Conservation (phyloP, 2,113 vertebrate species). For the Mystacornis crossleyi region DNA sequence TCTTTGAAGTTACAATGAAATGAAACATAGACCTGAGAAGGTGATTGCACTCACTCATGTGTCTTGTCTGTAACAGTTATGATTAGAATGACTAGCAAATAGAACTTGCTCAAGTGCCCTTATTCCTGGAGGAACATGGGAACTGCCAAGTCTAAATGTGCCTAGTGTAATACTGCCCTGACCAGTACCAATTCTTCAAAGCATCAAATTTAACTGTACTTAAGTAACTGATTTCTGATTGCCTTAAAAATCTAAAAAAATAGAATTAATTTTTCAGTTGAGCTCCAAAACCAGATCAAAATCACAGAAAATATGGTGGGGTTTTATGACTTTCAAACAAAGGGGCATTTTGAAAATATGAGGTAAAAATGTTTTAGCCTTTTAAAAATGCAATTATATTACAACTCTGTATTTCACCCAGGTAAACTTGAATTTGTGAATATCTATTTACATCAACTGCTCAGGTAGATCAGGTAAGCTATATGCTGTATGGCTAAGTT, state of each 20-base stretch:
- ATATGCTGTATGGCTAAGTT: neutral
- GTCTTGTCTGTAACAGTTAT: neutral
- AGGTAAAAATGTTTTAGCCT: neutral
- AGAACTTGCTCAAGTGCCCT: neutral
- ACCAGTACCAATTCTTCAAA: neutral
- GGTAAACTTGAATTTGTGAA: neutral
- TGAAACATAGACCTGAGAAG: neutral
- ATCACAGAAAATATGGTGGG: neutral
- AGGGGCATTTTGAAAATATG: neutral
- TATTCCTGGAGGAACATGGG: neutral
- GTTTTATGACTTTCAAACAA: neutral
- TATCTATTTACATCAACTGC: neutral
- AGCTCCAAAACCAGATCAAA: neutral
- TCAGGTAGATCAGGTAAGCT: neutral
- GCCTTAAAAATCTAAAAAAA: neutral
- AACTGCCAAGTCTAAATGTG: neutral
- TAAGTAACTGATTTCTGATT: neutral
- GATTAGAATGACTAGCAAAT: neutral
- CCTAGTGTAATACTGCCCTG: neutral
- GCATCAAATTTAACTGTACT: neutral
- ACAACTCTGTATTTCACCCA: neutral
- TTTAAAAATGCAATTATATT: neutral
- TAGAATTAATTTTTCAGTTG: neutral
- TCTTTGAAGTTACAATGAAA: neutral
- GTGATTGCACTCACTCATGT: neutral